Percentiles rank a stretch among this genome's conserved stretches.
phyloP scores from a whole-genome alignment of 2,888 invertebrate genomes.

The Hypsopygia costalis region DNA sequence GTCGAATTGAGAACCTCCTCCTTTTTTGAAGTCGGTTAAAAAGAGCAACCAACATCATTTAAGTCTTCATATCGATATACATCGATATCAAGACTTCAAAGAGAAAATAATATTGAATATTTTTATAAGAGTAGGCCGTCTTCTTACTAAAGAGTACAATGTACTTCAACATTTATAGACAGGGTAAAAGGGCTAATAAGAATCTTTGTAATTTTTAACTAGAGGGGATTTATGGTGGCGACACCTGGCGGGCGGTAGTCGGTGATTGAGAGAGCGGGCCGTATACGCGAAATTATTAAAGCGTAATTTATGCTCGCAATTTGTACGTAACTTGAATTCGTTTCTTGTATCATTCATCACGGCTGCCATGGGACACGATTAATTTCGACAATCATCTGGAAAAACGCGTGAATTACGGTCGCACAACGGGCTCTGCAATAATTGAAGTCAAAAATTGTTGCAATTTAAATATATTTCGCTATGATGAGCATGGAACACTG shows the following conservation, averaged over 20 bases:
- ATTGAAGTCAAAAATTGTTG: constrained; percentile 2
- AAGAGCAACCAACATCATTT: too few relatives aligned
- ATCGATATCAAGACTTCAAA: too few relatives aligned
- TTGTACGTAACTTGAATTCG: constrained; percentile 74
- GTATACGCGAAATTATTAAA: constrained; percentile 73
- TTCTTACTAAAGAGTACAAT: too few relatives aligned
- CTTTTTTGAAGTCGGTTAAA: too few relatives aligned
- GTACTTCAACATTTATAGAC: too few relatives aligned
- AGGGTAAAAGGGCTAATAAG: constrained; percentile 13
- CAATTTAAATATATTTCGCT: background rate
- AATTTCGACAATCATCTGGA: constrained; percentile 65
- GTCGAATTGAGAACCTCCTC: too few relatives aligned
- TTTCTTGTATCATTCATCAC: constrained; percentile 75
- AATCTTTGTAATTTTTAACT: constrained; percentile 60
- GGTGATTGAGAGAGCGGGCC: constrained; percentile 60
- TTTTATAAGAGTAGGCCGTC: too few relatives aligned
- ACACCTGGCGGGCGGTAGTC: constrained; percentile 57
- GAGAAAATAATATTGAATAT: too few relatives aligned
- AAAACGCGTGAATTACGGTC: constrained; percentile 47
- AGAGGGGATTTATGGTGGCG: constrained; percentile 57
- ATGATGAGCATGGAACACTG: too few relatives aligned
- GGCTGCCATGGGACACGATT: constrained; percentile 49
- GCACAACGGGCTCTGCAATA: constrained; percentile 4
- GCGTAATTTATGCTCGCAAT: constrained; percentile 77
- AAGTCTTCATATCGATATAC: too few relatives aligned